A percentile compares a stretch with the other conserved stretches of the same genome.
Evolutionary conservation across 1,140 invertebrate genomes (phyloP).

Genomic region (Pseudomyrmex flavicornis): DNA sequence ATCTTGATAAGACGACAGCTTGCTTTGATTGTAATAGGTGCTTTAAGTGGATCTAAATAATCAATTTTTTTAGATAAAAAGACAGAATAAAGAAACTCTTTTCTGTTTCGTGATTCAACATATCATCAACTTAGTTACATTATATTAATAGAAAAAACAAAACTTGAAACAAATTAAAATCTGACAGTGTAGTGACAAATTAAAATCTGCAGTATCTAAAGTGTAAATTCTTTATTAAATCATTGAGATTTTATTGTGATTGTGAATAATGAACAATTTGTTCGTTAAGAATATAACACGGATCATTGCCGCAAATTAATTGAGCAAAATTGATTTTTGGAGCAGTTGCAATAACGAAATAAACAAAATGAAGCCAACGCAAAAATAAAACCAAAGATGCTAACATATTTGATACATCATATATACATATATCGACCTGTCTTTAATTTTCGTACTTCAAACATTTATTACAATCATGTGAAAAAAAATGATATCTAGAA

Average conservation of each 20-base stretch:
- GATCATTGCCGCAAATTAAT: not conserved
- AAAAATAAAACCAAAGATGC: not conserved
- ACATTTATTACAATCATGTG: no score
- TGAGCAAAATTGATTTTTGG: not conserved
- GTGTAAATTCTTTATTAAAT: not conserved
- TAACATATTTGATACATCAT: not conserved
- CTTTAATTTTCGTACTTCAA: no score
- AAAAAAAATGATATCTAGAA: no score
- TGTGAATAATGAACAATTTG: not conserved
- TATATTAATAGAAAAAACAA: not conserved
- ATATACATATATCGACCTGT: no score
- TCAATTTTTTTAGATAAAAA: no score
- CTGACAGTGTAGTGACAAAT: slow-evolving; percentile 19
- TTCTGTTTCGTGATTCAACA: not conserved
- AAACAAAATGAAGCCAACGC: not conserved
- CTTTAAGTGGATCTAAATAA: no score
- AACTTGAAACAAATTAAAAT: slow-evolving; percentile 17
- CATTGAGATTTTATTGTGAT: slow-evolving; percentile 1
- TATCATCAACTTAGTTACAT: not conserved
- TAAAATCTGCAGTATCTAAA: not conserved
- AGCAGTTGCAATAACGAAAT: not conserved
- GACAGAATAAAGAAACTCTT: not conserved
- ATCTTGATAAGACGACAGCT: not conserved
- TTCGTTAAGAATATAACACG: not conserved
- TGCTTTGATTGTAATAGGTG: no score